Percentiles rank a stretch among this genome's conserved stretches.
These are phyloP conservation scores for Solea solea DNA, from an alignment of 2,113 vertebrate genomes.

Conservation along the genomic window DNA sequence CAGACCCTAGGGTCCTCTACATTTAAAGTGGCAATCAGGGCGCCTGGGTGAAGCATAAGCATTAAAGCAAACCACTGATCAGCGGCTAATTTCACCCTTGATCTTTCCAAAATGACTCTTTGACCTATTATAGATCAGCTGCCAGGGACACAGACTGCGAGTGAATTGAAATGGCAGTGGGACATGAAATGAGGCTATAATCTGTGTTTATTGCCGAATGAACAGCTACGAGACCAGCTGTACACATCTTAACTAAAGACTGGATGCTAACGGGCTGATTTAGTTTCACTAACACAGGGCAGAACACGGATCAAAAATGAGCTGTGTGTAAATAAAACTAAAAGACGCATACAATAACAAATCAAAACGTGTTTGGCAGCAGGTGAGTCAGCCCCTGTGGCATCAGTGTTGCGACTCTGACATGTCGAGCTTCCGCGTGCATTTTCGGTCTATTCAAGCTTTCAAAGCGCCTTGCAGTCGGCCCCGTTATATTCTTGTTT, in stretches of 20 bases:
- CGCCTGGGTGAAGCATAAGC: constrained; percentile 36
- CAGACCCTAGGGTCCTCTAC: background rate
- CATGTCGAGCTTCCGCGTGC: constrained; percentile 1
- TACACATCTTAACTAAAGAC: constrained; percentile 11
- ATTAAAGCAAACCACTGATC: constrained; percentile 51
- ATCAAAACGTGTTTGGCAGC: background rate
- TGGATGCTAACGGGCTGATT: background rate
- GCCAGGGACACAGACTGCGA: constrained; percentile 16
- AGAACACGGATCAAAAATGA: constrained; percentile 2
- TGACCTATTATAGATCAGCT: constrained; percentile 44
- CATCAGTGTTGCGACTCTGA: background rate
- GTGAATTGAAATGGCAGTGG: constrained; percentile 37
- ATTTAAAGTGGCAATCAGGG: constrained; percentile 58
- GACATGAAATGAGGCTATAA: constrained; percentile 33
- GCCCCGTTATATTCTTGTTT: constrained; percentile 7
- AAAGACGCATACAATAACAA: background rate
- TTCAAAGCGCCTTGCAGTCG: background rate
- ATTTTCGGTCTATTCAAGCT: constrained; percentile 1
- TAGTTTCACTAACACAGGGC: background rate
- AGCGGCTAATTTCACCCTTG: constrained; percentile 52
- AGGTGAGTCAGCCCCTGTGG: background rate
- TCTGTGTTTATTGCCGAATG: constrained; percentile 25
- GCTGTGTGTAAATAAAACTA: background rate
- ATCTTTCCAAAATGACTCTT: constrained; percentile 43
- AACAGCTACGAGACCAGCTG: constrained; percentile 6